Evolutionary conservation across 2,113 vertebrate species (phyloP), one percentile per base, ranked within the genome.

Genomic region (Microcebus griseorufus): DNA sequence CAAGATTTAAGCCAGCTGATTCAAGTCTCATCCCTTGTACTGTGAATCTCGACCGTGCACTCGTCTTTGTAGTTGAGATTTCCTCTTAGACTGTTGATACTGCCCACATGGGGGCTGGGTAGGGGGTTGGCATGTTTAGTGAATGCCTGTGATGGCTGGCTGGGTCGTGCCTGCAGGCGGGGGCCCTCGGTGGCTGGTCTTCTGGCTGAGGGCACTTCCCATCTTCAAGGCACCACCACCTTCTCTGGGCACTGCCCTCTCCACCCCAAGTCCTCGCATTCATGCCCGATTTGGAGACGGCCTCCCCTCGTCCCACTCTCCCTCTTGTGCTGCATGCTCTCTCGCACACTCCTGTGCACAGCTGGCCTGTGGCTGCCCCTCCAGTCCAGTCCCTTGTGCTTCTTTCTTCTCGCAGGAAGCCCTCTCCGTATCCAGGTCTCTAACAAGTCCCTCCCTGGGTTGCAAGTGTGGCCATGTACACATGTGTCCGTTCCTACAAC

Each of bases 21-120:
- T 75, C 48, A 42, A 80, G 13, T 17, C 16, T 42, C n/a, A 70
- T 88, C 32, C 34, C 39, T 1, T 1, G 1, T 34, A 69, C 12
- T n/a, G 25, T 48, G 65, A 81, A 2, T 34, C 20, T 65, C 0
- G 1, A 80, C 14, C 20, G 3, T 62, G 9, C 5, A 6, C 2
- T 37, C 34, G 25, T n/a, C 22, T 78, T 9, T 5, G 12, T 5
- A 29, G 3, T 27, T 62, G 51, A 80, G 65, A 70, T 78, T 53
- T 80, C 58, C 87, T 90, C 25, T 18, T 80, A 51, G 22, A 32
- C 20, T 48, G 1, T 0, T 20, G 27, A 9, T 27, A 53, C 11
- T 37, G 32, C 34, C 6, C 67, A 6, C 14, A 0, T 10, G 1
- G 27, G 34, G 32, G 20, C 32, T 75, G 42, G 22, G 69, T 48